A percentile compares a stretch with the other conserved stretches of the same genome.
Conservation (phyloP, 2,888 invertebrate genomes). For the Tupiocoris notatus region DNA sequence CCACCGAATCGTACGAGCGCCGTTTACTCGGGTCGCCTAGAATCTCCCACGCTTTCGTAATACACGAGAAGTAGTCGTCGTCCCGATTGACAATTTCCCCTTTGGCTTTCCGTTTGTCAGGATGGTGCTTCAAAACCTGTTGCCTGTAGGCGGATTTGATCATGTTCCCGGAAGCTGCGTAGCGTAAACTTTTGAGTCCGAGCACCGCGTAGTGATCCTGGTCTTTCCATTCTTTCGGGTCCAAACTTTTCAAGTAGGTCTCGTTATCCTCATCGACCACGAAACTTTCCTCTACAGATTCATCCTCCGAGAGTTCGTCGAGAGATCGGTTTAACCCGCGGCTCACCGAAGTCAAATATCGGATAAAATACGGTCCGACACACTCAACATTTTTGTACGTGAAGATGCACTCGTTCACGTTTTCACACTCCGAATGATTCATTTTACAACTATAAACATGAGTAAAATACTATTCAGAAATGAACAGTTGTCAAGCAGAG, state of each 20-base stretch:
- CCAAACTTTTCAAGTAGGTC: slow-evolving; percentile 78
- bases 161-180: slow-evolving; percentile 85
- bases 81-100: slow-evolving; percentile 85
- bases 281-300: slow-evolving; percentile 41
- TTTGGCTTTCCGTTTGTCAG: slow-evolving; percentile 91
- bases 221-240: slow-evolving; percentile 92
- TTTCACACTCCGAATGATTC: not conserved
- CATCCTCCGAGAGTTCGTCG: slow-evolving; percentile 25
- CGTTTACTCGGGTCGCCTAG: slow-evolving; percentile 77
- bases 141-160: slow-evolving; percentile 75
- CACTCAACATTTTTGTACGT: slow-evolving; percentile 55
- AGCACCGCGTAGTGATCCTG: slow-evolving; percentile 62
- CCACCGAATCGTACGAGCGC: slow-evolving; percentile 93
- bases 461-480: no score
- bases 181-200: slow-evolving; percentile 79
- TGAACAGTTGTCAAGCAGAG: no score
- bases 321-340: slow-evolving; percentile 31
- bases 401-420: slow-evolving; percentile 3
- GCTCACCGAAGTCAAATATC: slow-evolving; percentile 57
- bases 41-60: slow-evolving; percentile 95
- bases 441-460: not conserved
- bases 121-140: slow-evolving; percentile 92
- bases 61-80: slow-evolving; percentile 97
- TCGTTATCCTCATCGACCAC: slow-evolving; percentile 65
- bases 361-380: slow-evolving; percentile 58